These are phyloP conservation scores for Hemaris fuciformis DNA, from an alignment of 2,888 invertebrate species.

Conservation along the genomic window DNA sequence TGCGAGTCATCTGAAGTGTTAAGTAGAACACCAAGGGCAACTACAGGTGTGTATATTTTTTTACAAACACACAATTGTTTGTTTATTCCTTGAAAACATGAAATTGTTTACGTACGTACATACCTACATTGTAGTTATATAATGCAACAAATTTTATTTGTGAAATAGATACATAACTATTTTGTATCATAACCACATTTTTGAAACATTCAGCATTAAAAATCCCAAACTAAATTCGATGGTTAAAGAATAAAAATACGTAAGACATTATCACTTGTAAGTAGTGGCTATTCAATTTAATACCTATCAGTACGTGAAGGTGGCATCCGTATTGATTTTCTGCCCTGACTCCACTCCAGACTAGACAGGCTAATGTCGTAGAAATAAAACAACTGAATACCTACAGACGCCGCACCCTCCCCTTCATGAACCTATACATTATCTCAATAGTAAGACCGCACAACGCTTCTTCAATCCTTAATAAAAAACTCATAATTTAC, in stretches of 20 bases:
- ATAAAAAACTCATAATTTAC: neutral
- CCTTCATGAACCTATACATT: neutral
- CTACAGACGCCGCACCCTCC: neutral
- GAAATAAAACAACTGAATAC: neutral
- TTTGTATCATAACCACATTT: neutral
- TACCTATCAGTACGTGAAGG: too few relatives aligned
- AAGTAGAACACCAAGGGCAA: constrained; percentile 67
- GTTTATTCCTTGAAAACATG: constrained; percentile 4
- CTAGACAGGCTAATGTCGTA: constrained; percentile 1
- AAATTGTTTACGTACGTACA: neutral
- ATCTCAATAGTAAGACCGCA: neutral
- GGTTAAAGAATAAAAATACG: neutral
- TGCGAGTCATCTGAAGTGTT: constrained; percentile 62
- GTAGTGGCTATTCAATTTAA: too few relatives aligned
- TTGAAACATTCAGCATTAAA: too few relatives aligned
- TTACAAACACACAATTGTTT: constrained; percentile 13
- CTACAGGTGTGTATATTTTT: constrained; percentile 36
- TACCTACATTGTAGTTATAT: neutral
- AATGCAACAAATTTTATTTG: neutral
- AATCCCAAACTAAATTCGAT: neutral
- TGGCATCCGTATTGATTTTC: neutral
- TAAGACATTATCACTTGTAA: too few relatives aligned
- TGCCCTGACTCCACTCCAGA: neutral
- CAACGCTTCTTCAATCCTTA: neutral
- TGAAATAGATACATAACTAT: too few relatives aligned